A percentile compares a stretch with the other conserved stretches of the same genome.
Evolutionary conservation across 1,140 invertebrate species (phyloP).

Genomic region (Akabosia matsudoensis): DNA sequence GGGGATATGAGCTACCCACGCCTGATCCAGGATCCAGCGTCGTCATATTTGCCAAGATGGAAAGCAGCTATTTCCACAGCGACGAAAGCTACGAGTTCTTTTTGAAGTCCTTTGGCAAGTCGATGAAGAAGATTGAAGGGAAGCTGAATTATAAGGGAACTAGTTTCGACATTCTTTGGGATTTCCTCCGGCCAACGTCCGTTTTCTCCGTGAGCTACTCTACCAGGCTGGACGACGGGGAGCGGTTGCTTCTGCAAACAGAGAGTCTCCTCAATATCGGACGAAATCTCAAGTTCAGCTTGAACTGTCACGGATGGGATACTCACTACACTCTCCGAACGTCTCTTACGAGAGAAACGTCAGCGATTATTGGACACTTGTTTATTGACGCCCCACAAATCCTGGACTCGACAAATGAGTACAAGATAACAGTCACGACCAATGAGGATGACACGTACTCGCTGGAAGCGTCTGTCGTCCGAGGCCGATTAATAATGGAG

Average conservation of each 20-base stretch:
- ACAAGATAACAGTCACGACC: neutral
- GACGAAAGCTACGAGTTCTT: constrained; percentile 12
- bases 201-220: neutral
- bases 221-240: neutral
- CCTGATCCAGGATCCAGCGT: neutral
- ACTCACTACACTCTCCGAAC: constrained; percentile 9
- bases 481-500: neutral
- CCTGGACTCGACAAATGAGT: neutral
- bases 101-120: neutral
- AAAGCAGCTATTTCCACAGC: neutral
- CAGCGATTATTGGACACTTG: neutral
- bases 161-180: constrained; percentile 3
- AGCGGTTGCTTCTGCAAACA: neutral
- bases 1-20: constrained; percentile 10
- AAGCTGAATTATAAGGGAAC: neutral
- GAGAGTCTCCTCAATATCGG: neutral
- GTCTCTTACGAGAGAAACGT: neutral
- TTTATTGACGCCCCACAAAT: neutral
- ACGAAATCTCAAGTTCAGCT: neutral
- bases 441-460: neutral
- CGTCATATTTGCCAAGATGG: neutral
- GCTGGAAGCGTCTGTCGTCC: neutral
- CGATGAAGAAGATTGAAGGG: neutral
- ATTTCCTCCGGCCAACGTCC: neutral
- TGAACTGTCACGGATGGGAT: constrained; percentile 1